Percentiles rank a stretch among this genome's conserved stretches.
Evolutionary conservation across 2,113 vertebrate genomes (phyloP).

Genomic region (Todiramphus chloris): DNA sequence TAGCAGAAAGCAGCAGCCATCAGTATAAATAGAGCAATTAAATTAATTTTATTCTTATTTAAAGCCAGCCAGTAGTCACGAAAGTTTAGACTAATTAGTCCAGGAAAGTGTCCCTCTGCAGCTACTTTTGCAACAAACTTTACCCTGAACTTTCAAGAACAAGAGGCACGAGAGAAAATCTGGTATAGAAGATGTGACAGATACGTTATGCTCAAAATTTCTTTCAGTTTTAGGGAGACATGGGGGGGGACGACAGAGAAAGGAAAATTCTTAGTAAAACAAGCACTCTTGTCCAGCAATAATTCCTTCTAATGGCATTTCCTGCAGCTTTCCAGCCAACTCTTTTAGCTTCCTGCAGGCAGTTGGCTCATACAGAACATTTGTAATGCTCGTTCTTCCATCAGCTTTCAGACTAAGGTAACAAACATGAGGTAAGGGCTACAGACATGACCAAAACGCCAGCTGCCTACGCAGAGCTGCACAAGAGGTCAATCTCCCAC

Average conservation of each 20-base stretch:
- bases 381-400: constrained; percentile 29
- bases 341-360: constrained; percentile 33
- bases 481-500: not conserved
- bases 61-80: not conserved
- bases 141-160: not conserved
- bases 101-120: not conserved
- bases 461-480: not conserved
- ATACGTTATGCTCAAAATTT: not conserved
- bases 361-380: constrained; percentile 5
- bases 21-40: not conserved
- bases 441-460: not conserved
- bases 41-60: not conserved
- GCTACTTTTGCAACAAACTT: constrained; percentile 58
- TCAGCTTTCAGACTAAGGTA: constrained; percentile 1
- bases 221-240: not conserved
- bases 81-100: not conserved
- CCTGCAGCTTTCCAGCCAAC: constrained; percentile 69
- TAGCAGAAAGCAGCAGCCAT: not conserved
- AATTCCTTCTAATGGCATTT: constrained; percentile 68
- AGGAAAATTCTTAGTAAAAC: constrained; percentile 13
- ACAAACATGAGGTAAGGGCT: constrained; percentile 23
- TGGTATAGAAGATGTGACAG: not conserved
- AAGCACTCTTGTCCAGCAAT: constrained; percentile 67
- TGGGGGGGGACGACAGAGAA: not conserved
- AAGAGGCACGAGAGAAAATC: not conserved